Base-by-base conservation (phyloP, 2,797 vertebrate species). In the Limnodromus scolopaceus region DNA sequence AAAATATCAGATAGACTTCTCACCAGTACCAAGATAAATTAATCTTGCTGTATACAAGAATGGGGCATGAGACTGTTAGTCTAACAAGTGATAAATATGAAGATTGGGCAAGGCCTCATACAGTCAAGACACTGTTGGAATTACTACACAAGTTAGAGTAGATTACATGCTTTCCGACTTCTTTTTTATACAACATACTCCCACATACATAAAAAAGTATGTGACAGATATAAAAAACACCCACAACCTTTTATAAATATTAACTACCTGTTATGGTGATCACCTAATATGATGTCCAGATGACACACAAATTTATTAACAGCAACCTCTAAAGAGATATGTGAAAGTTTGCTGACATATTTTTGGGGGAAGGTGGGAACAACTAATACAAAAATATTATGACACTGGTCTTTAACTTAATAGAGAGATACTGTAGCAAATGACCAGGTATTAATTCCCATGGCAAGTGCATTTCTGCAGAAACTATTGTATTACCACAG, bases 371-470 rank as follows among this genome's bases (percentile, higher is more conserved):
- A 54, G 23, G 6, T 72, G 9, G 24, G 24, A 92, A 69, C 36
- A 87, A 71, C 22, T 34, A 77, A 69, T 16, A 65, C 2, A 72
- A 87, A 84, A 89, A 76, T 71, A 15, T 76, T 89, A 61, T 34
- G 41, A 58, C 24, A 68, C 30, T 78, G 48, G 11, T 54, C 18
- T 90, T 76, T 57, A 84, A 77, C 41, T 78, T 89, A 65, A 32
- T 30, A 84, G 66, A 34, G 46, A 64, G 87, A 70, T 95, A 89
- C 60, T 80, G 13, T 23, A 94, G 46, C 61, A 84, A 90, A 86
- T 75, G 27, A 66, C 55, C 30, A 46, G 41, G 61, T 85, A 90
- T 64, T 72, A 91, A 92, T 92, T 93, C 78, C 24, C 0, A 0
- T 70, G 51, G 28, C 32, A 93, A 82, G 46, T 46, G 25, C 16